phyloP scores from a whole-genome alignment of 2,888 invertebrate species.

The Protodeltote pygarga region DNA sequence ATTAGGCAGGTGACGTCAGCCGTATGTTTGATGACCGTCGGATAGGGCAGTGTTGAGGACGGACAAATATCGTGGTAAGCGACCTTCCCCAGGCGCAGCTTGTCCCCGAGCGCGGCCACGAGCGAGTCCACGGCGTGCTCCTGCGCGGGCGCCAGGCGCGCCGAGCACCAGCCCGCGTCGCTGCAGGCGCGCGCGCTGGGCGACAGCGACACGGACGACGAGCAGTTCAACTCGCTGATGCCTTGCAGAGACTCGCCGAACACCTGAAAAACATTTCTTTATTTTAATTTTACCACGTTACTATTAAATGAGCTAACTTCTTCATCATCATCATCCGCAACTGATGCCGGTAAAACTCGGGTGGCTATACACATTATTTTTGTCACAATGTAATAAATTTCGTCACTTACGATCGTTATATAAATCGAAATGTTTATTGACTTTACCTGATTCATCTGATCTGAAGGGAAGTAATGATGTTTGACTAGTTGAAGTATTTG shows the following conservation, averaged over 20 bases:
- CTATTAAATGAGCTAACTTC: too few species aligned
- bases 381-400: too few species aligned
- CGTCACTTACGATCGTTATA: too few species aligned
- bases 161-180: slow-evolving; percentile 52
- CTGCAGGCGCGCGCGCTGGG: slow-evolving; percentile 19
- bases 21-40: too few species aligned
- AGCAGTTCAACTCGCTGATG: background rate
- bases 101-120: slow-evolving; percentile 74
- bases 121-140: slow-evolving; percentile 83
- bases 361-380: too few species aligned
- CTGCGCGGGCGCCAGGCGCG: slow-evolving; percentile 74
- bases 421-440: too few species aligned
- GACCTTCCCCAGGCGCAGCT: slow-evolving; percentile 81
- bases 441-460: slow-evolving; percentile 81
- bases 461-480: slow-evolving; percentile 80
- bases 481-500: slow-evolving; percentile 78
- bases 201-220: slow-evolving; percentile 28
- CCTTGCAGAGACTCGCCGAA: slow-evolving; percentile 67
- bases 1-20: too few species aligned
- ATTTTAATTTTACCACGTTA: background rate
- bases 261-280: slow-evolving; percentile 57
- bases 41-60: too few species aligned
- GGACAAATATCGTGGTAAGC: too few species aligned
- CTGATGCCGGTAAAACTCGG: too few species aligned
- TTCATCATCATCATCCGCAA: too few species aligned